Base-by-base conservation (phyloP, 2,113 vertebrate genomes). In the Polyodon spathula region DNA sequence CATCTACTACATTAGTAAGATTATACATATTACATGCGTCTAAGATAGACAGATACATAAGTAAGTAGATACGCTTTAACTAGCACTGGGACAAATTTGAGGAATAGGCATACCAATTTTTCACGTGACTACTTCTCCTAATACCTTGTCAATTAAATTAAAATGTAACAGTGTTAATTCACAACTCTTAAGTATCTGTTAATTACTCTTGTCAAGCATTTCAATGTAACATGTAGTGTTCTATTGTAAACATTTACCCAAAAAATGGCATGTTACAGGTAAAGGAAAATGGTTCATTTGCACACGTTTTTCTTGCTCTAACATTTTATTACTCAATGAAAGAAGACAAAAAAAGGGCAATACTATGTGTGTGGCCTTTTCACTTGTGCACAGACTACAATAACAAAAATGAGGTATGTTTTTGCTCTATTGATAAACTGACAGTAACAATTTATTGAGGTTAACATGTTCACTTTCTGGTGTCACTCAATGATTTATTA, bases 321-420 rank as follows among this genome's bases (percentile, higher is more conserved):
- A 80, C 84, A 86, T 86, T 87, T 86, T 86, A 87, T 88, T 85
- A 87, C 86, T 86, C 89, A 85, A 88, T 90, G 78, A 82, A 85
- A 80, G 64, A 62, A 84, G 78, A 86, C 81, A 72, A 81, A 74
- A 78, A 75, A 82, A 86, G 80, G 16, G 80, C 77, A 81, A 71
- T 74, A 61, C 81, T 84, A 68, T 78, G 89, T 91, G 87, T 90
- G 90, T 92, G 90, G 88, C 73, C 84, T 74, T 69, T 82, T 81
- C 73, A 76, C 75, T 78, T 81, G 79, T 81, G 79, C 76, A 79
- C 77, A 82, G 81, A 84, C 80, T 69, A 77, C 67, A 56, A 73
- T 57, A 70, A 72, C 68, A 57, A 42, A 38, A 51, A 15, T 74
- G 76, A 84, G 55, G 59, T 44, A 16, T 17, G 75, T 86, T 82